These are phyloP conservation scores for Pantherophis guttatus DNA, from an alignment of 2,113 vertebrate genomes.

Conservation along the genomic window DNA sequence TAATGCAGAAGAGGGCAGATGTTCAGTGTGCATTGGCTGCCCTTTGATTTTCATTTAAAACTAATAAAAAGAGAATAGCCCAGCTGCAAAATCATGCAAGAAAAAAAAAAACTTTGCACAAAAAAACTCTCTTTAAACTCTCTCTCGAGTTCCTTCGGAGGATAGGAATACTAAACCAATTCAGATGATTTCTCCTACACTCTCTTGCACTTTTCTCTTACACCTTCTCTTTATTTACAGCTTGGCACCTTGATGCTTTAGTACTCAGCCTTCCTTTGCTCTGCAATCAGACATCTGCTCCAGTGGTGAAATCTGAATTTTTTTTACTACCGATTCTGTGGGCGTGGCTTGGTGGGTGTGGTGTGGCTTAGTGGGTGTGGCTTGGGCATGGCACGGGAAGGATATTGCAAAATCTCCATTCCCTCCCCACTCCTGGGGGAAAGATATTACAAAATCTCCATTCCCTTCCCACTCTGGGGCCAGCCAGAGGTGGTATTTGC, in stretches of 20 bases:
- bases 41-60: conserved; percentile 25
- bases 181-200: background rate
- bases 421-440: too few species aligned
- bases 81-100: conserved; percentile 10
- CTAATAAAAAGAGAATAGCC: conserved; percentile 5
- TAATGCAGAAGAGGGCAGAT: conserved; percentile 14
- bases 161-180: background rate
- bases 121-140: background rate
- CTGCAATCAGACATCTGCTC: background rate
- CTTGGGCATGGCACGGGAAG: too few species aligned
- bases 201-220: too few species aligned
- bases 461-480: too few species aligned
- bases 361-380: too few species aligned
- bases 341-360: too few species aligned
- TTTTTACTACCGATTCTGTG: too few species aligned
- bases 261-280: background rate
- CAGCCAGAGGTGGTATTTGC: too few species aligned
- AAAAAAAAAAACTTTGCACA: background rate
- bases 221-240: background rate
- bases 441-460: too few species aligned
- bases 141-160: background rate
- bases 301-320: too few species aligned
- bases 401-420: too few species aligned
- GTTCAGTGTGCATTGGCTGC: conserved; percentile 11
- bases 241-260: background rate